Evolutionary conservation across 2,888 invertebrate species (phyloP), one percentile per base, ranked within the genome.

Genomic region (Drosophila bunnanda): DNA sequence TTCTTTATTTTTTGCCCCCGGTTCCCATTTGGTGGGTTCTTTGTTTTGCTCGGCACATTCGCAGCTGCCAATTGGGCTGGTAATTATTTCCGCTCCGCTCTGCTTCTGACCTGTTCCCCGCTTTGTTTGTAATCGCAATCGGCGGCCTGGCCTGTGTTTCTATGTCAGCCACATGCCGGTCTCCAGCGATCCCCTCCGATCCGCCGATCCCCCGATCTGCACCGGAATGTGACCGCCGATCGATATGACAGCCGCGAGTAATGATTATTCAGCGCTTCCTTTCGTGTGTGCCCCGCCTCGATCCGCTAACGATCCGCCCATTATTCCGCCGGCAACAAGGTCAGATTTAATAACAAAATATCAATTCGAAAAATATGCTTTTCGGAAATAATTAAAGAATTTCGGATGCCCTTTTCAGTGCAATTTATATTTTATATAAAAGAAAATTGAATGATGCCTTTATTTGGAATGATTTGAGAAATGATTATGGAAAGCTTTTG

Each of bases 1-100:
- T 43, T 38, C 56, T 61, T 65, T 58, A 44, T 65, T 54, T 65
- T 75, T 50, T 54, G 36, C 22, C 48, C 65, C 59, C 34, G 69
- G 44, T 50, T 60, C 61, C 59, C 62, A 44, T 41, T 59, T 57
- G 56, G 53, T 38, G 30, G 53, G 52, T 30, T 39, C 56, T 88
- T 89, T 89, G 90, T 89, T 90, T 78, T 89, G 89, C 77, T 89
- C 85, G 52, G 52, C 71, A 69, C 17, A 68, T 89, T 89, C 89
- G 89, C 80, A 61, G 68, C 66, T 68, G 55, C 68, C 76, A 76
- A 62, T 54, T 68, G 52, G 58, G 64, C 65, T 46, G 73, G 77
- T 88, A 89, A 89, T 89, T 89, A 82, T 76, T 90, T 85, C 83
- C 83, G 89, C 76, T 85, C 71, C 69, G 46, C 53, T 65, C 52